Evolutionary conservation across 2,113 vertebrate species (phyloP).

Genomic region (Ivindomyrus marchei): DNA sequence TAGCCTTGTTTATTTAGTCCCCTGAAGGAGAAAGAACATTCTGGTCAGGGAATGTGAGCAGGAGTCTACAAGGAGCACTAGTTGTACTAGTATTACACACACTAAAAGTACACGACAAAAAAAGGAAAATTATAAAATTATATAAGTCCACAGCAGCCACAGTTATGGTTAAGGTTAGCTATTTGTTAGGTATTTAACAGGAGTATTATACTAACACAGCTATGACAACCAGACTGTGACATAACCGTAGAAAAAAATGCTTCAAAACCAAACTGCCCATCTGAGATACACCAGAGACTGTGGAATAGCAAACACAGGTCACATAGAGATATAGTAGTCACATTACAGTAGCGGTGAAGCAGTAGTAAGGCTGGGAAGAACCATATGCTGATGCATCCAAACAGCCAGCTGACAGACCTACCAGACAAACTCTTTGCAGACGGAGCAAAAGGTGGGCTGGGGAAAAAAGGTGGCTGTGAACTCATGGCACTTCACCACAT

Average conservation of each 20-base stretch:
- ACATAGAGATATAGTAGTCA: neutral
- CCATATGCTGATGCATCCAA: neutral
- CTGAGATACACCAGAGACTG: neutral
- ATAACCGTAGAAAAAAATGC: neutral
- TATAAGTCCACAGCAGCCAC: neutral
- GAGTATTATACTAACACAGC: neutral
- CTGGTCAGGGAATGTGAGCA: neutral
- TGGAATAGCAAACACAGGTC: neutral
- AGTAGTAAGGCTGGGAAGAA: neutral
- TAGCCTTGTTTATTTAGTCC: slow-evolving; percentile 97
- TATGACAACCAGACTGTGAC: neutral
- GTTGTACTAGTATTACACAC: neutral
- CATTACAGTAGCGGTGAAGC: neutral
- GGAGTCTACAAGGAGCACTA: neutral
- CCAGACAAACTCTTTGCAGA: slow-evolving; percentile 98
- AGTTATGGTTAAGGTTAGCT: neutral
- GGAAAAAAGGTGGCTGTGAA: slow-evolving; percentile 97
- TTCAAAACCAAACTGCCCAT: neutral
- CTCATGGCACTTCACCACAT: slow-evolving; percentile 87
- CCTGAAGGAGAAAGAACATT: slow-evolving; percentile 58
- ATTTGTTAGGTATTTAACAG: neutral
- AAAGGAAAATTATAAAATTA: neutral
- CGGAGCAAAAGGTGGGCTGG: slow-evolving; percentile 95
- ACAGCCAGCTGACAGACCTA: slow-evolving; percentile 40
- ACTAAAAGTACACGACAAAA: neutral